Base-by-base conservation (phyloP, 2,888 invertebrate species). In the Zaprionus bogoriensis region DNA sequence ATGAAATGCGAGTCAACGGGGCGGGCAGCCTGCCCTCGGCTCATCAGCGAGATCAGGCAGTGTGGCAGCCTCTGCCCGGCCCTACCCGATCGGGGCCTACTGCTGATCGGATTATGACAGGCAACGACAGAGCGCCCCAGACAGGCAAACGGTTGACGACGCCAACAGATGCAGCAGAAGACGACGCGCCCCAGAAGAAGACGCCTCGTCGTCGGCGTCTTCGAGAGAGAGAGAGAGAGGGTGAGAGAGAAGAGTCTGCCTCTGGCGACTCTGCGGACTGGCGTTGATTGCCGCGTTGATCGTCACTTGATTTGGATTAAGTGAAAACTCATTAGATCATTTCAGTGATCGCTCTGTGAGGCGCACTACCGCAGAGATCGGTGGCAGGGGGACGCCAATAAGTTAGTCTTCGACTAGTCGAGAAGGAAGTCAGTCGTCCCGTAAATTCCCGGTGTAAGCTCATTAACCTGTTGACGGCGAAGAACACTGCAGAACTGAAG, bases 31-130 rank as follows among this genome's bases (percentile, higher is more conserved):
- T 3, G 3, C 10, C 12, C 12, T n/a, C 32, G 12, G 10, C 32
- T 32, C 32, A 23, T 9, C 27, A 27, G 23, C 3, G 23, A 23
- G 41, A 41, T 41, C 41, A n/a, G n/a, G 20, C 20, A 41, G 17
- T 10, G n/a, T 12, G 14, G 6, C 5, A 14, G 44, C 28, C 20
- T 12, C 23, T 17, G 20, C 6, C 10, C 27, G 14, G 6, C 25
- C 14, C 27, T 22, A 20, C 48, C 39, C 2, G 45, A 32, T 12
- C 20, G 20, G 7, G 22, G 17, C n/a, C 25, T 12, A 4, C 48
- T 46, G 47, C 51, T 89, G 87, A 88, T 89, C 87, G 88, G 80
- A 88, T 89, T 89, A 88, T 89, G 87, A 89, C 88, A 89, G 73
- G 82, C 85, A 80, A 74, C 81, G 81, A 83, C 80, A 80, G 62